Conservation (phyloP, 2,797 vertebrate genomes). For the Distichodus sexfasciatus region DNA sequence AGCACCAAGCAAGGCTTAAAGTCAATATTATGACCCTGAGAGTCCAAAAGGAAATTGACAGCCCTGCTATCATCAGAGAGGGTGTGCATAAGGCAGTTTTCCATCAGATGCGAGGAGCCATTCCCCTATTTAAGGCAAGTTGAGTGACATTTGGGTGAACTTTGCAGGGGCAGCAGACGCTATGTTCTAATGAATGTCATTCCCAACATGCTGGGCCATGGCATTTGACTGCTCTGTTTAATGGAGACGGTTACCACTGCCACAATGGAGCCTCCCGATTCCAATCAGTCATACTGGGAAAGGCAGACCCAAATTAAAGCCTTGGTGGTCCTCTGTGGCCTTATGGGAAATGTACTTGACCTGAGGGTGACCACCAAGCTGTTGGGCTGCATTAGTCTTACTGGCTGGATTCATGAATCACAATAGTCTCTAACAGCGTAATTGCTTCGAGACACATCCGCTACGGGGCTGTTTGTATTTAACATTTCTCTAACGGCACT, state of each 20-base stretch:
- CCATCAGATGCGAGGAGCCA: slow-evolving; percentile 25
- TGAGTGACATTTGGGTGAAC: slow-evolving; percentile 52
- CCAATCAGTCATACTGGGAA: slow-evolving; percentile 18
- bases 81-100: slow-evolving; percentile 39
- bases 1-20: slow-evolving; percentile 48
- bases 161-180: slow-evolving; percentile 49
- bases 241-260: slow-evolving; percentile 24
- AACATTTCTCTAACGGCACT: too few species aligned
- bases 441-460: too few species aligned
- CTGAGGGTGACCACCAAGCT: not conserved
- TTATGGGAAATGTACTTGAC: not conserved
- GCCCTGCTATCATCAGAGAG: slow-evolving; percentile 34
- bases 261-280: slow-evolving; percentile 21
- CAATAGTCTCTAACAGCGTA: not conserved
- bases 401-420: not conserved
- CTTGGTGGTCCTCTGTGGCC: not conserved
- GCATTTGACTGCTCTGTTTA: slow-evolving; percentile 42
- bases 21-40: slow-evolving; percentile 45
- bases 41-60: slow-evolving; percentile 38
- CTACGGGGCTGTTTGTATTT: too few species aligned
- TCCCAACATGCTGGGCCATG: slow-evolving; percentile 41
- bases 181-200: slow-evolving; percentile 54
- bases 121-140: slow-evolving; percentile 41
- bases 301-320: slow-evolving; percentile 22
- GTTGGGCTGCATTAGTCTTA: not conserved